Evolutionary conservation across 2,888 invertebrate species (phyloP).

Genomic region (Deilephila porcellus): DNA sequence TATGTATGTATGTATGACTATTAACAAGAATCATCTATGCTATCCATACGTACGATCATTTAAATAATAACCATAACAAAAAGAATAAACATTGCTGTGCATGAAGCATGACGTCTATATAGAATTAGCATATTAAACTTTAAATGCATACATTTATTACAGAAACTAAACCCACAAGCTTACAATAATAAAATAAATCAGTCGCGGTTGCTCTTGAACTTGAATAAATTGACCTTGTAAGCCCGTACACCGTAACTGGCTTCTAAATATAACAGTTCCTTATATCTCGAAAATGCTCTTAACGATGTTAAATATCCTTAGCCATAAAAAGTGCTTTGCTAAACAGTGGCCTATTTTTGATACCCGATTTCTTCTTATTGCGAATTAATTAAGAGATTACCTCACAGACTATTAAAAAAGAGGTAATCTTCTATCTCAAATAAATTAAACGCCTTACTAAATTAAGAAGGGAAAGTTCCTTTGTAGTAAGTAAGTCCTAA

Average conservation of each 20-base stretch:
- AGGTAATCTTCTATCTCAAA: too few relatives aligned
- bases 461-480: too few relatives aligned
- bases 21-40: background rate
- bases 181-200: background rate
- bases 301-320: too few relatives aligned
- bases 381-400: too few relatives aligned
- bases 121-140: conserved; percentile 2
- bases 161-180: background rate
- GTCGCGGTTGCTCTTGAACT: background rate
- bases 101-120: background rate
- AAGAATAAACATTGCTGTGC: background rate
- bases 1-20: background rate
- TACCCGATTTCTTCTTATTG: too few relatives aligned
- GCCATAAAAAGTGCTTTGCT: too few relatives aligned
- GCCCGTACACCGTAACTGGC: background rate
- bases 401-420: too few relatives aligned
- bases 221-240: background rate
- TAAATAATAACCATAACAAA: background rate
- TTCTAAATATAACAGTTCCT: background rate
- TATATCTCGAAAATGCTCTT: too few relatives aligned
- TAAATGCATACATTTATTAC: background rate
- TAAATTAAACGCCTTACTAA: too few relatives aligned
- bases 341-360: background rate
- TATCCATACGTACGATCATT: background rate
- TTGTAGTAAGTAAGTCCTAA: too few relatives aligned